Conservation (phyloP, 35 echinoderm and acorn worm species). For the Ptychodera flava region DNA sequence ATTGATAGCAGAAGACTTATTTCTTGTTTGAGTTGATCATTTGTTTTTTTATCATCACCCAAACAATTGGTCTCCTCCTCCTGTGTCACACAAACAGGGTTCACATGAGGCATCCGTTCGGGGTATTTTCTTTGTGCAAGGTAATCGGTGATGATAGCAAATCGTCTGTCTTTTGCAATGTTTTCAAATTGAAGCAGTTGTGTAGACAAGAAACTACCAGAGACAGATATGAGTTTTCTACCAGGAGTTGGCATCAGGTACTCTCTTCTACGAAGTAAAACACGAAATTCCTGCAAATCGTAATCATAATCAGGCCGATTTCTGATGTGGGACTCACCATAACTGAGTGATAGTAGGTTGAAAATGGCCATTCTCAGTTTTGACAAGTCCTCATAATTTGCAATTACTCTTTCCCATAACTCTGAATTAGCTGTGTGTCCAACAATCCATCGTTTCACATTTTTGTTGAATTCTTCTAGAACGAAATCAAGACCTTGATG, state of each 20-base stretch:
- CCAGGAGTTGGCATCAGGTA: neutral
- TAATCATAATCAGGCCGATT: neutral
- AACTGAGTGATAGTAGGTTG: neutral
- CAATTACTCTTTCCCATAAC: neutral
- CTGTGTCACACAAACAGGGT: no score
- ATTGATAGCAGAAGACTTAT: no score
- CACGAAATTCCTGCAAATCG: neutral
- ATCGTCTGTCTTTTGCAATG: no score
- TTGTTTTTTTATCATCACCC: no score
- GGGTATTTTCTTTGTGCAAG: no score
- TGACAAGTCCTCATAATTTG: neutral
- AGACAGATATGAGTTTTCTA: neutral
- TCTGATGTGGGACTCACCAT: neutral
- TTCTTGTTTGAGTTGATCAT: no score
- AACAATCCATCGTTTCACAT: neutral
- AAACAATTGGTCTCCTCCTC: no score
- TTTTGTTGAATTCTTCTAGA: no score
- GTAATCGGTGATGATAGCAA: no score
- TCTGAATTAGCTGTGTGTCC: neutral
- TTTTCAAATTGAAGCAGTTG: no score
- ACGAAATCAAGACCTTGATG: no score
- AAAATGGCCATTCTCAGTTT: neutral
- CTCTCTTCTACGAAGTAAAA: neutral
- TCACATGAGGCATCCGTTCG: no score
- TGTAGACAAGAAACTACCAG: neutral